phyloP scores from a whole-genome alignment of 2,797 vertebrate genomes.

The Bucorvus abyssinicus region DNA sequence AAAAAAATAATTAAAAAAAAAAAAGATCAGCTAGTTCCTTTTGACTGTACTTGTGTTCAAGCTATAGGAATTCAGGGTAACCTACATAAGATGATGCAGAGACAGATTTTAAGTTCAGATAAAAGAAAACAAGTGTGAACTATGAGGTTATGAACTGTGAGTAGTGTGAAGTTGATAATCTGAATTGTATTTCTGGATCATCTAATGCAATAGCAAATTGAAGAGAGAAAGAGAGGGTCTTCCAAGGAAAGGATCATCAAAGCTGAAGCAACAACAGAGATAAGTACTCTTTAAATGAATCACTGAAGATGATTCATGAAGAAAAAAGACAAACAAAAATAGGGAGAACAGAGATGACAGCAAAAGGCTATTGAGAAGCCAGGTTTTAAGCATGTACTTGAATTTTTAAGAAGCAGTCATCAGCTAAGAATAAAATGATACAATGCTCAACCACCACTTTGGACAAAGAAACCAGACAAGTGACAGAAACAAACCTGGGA shows the following conservation, averaged over 20 bases:
- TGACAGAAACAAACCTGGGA: not conserved
- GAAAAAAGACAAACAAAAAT: not conserved
- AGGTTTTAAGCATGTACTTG: not conserved
- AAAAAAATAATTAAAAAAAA: rapidly evolving
- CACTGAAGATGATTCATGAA: not conserved
- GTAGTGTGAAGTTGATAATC: not conserved
- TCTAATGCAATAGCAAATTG: not conserved
- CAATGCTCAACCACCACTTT: not conserved
- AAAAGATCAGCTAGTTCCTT: not conserved
- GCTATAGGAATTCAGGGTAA: not conserved
- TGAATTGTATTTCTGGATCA: not conserved
- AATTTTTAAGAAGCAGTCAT: not conserved
- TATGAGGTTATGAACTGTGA: not conserved
- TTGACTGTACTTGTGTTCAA: not conserved
- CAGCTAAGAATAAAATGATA: not conserved
- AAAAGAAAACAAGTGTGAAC: not conserved
- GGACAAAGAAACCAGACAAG: not conserved
- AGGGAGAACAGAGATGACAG: not conserved
- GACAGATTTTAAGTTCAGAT: not conserved
- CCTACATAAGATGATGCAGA: not conserved
- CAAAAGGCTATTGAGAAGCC: not conserved
- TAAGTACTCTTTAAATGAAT: not conserved
- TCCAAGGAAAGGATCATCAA: not conserved
- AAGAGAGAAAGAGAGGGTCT: not conserved
- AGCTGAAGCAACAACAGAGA: not conserved